Conservation (phyloP, 2,888 invertebrate genomes). For the Halictus ligatus region DNA sequence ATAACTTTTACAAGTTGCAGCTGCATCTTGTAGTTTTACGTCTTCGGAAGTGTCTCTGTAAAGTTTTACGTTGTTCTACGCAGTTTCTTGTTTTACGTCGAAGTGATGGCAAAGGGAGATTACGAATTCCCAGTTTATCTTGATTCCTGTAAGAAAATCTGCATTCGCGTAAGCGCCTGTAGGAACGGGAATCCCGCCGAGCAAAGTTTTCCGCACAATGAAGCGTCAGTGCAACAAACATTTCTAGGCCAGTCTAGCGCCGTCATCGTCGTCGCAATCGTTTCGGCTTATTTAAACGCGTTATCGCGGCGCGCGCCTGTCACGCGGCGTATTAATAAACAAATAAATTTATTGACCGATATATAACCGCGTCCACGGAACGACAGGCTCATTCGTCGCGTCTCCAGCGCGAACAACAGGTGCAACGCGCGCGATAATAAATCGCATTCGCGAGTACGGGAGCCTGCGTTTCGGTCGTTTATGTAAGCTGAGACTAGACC, state of each 20-base stretch:
- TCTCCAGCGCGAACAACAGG: slow-evolving; percentile 34
- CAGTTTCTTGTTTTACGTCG: too few species aligned
- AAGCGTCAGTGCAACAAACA: background rate
- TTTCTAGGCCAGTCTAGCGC: background rate
- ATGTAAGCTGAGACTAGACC: slow-evolving; percentile 20
- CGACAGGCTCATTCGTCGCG: background rate
- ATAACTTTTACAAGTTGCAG: too few species aligned
- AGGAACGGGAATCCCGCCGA: background rate
- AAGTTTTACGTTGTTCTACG: too few species aligned
- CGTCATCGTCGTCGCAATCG: background rate
- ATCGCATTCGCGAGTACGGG: slow-evolving; percentile 1
- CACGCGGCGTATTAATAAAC: background rate
- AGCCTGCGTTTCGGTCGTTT: slow-evolving; percentile 3
- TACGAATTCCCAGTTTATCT: too few species aligned
- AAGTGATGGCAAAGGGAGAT: too few species aligned
- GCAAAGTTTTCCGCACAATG: background rate
- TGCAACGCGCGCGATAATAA: slow-evolving; percentile 33
- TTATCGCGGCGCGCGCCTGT: background rate
- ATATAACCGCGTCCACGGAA: background rate
- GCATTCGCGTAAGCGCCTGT: background rate
- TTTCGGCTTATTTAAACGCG: background rate
- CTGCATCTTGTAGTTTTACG: too few species aligned
- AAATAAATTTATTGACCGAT: slow-evolving; percentile 4
- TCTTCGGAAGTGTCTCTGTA: too few species aligned
- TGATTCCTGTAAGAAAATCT: background rate